Evolutionary conservation across 2,113 vertebrate genomes (phyloP).

Genomic region (Eclectus roratus): DNA sequence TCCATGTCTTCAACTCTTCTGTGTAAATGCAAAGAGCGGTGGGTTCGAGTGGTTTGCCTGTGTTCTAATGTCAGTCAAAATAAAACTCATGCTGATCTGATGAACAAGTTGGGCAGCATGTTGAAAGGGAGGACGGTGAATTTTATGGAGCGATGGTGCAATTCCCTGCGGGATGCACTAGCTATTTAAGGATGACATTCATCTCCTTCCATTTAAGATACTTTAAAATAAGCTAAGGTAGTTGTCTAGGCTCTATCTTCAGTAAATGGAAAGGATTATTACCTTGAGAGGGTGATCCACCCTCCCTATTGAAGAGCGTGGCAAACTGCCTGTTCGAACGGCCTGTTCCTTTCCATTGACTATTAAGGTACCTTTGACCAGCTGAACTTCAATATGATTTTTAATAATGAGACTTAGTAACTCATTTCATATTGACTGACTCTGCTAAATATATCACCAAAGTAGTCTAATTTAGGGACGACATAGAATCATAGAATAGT

Average conservation of each 20-base stretch:
- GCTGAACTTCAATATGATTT: neutral
- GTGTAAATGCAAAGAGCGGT: neutral
- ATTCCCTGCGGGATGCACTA: neutral
- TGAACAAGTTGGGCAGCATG: neutral
- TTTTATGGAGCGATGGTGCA: neutral
- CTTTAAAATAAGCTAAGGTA: neutral
- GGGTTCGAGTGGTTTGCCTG: neutral
- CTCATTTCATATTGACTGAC: neutral
- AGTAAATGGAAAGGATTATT: neutral
- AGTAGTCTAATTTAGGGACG: neutral
- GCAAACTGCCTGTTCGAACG: neutral
- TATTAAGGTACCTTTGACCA: neutral
- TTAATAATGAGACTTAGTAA: neutral
- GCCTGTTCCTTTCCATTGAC: neutral
- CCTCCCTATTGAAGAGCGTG: neutral
- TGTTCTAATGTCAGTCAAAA: neutral
- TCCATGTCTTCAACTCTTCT: neutral
- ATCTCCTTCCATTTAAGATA: neutral
- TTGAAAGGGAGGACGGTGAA: neutral
- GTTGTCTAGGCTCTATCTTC: neutral
- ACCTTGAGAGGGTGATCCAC: neutral
- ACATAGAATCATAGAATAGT: neutral
- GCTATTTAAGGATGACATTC: neutral
- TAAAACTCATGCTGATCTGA: neutral
- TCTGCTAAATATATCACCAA: neutral